A percentile compares a stretch with the other conserved stretches of the same genome.
Conservation (phyloP, 2,888 invertebrate species). For the Polyommatus iphigenia region DNA sequence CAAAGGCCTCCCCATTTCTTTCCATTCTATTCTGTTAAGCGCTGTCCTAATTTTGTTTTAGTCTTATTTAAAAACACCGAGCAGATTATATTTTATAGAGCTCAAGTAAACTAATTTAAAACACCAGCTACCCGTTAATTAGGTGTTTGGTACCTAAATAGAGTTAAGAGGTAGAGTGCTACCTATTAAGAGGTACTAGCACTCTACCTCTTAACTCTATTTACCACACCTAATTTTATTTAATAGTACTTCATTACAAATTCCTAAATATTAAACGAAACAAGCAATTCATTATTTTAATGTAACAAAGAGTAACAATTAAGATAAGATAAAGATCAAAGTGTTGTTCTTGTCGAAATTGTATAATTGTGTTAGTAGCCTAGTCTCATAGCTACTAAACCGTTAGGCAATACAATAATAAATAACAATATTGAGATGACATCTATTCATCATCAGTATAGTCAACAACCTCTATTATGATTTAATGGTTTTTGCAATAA, state of each 20-base stretch:
- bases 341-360: neutral
- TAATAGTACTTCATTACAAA: neutral
- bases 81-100: too few relatives aligned
- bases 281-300: neutral
- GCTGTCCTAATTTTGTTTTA: too few relatives aligned
- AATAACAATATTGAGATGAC: neutral
- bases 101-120: too few relatives aligned
- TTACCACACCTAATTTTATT: neutral
- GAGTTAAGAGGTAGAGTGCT: neutral
- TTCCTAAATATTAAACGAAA: neutral
- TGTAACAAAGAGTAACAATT: neutral
- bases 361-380: neutral
- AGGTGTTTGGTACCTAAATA: too few relatives aligned
- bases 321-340: neutral
- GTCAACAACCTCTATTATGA: neutral
- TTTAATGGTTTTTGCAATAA: neutral
- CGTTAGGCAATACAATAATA: neutral
- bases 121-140: too few relatives aligned
- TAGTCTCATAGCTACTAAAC: neutral
- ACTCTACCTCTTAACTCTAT: too few relatives aligned
- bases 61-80: too few relatives aligned
- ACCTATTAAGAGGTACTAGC: neutral
- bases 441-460: neutral
- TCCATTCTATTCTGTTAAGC: too few relatives aligned
- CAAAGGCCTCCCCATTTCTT: too few relatives aligned